A percentile compares a stretch with the other conserved stretches of the same genome.
phyloP scores from a whole-genome alignment of 2,797 vertebrate genomes.

The Corythornis leucogaster region DNA sequence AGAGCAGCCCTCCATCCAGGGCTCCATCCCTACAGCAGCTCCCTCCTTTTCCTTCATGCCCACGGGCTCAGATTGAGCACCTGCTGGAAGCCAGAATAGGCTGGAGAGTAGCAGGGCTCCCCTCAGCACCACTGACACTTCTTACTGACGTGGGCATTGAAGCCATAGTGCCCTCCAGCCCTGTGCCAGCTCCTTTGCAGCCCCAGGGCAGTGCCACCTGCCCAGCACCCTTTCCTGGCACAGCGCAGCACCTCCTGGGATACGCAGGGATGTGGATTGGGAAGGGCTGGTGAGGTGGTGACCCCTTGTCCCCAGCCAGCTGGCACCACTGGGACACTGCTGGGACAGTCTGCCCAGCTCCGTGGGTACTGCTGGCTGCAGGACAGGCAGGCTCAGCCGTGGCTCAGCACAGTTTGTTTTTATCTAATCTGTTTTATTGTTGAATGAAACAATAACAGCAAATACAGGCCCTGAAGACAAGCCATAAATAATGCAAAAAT shows the following conservation, averaged over 20 bases:
- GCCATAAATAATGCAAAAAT: slow-evolving; percentile 66
- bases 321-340: not conserved
- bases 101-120: not conserved
- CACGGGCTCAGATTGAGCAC: accelerated
- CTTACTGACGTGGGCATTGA: not conserved
- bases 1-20: not conserved
- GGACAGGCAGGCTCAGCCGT: not conserved
- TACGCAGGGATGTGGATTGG: not conserved
- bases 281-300: not conserved
- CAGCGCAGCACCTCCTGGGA: not conserved
- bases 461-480: slow-evolving; percentile 51
- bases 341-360: accelerated
- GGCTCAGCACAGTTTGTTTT: slow-evolving; percentile 37
- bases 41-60: not conserved
- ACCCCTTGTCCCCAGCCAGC: not conserved
- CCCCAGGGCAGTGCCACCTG: accelerated
- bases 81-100: not conserved
- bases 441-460: slow-evolving; percentile 59
- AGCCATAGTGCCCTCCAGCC: accelerated
- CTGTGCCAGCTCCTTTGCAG: not conserved
- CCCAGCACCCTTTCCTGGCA: not conserved
- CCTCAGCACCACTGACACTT: accelerated
- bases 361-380: not conserved
- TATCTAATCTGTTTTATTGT: slow-evolving; percentile 54
- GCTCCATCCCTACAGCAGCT: not conserved